phyloP scores from a whole-genome alignment of 2,797 vertebrate genomes.

The Halcyon badia region DNA sequence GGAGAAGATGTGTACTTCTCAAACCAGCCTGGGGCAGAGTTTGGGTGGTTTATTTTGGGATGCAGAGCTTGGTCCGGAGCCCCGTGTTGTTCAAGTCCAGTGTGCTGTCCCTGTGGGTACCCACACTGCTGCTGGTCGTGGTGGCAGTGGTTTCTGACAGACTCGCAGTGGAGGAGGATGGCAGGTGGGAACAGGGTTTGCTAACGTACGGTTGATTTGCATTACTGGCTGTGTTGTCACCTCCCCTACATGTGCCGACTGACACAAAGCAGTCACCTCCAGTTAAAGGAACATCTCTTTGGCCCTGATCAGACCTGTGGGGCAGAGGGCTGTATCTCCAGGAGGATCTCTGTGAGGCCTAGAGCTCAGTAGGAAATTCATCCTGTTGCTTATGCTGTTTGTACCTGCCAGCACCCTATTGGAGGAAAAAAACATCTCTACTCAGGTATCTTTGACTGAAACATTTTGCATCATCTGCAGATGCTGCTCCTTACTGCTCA shows the following conservation, averaged over 20 bases:
- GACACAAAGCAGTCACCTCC: neutral
- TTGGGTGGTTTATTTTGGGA: neutral
- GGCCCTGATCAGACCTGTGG: neutral
- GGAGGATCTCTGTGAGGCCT: neutral
- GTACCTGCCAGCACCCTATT: neutral
- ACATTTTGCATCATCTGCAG: neutral
- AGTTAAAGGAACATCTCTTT: neutral
- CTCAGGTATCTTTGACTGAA: neutral
- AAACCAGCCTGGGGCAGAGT: neutral
- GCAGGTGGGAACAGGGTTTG: neutral
- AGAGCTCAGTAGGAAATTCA: neutral
- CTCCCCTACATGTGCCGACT: neutral
- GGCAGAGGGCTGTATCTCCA: neutral
- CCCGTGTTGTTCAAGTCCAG: neutral
- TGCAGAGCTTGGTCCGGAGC: neutral
- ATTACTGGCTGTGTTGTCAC: neutral
- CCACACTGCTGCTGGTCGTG: neutral
- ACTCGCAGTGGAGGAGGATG: neutral
- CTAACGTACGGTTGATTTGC: rapidly evolving
- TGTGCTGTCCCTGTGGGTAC: neutral
- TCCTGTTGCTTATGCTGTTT: neutral
- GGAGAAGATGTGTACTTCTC: neutral
- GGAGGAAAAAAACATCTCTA: neutral
- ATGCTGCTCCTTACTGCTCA: neutral
- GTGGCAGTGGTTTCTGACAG: neutral